Evolutionary conservation across 1,140 invertebrate genomes (phyloP), one percentile per base, ranked within the genome.

Genomic region (Diabrotica virgifera): DNA sequence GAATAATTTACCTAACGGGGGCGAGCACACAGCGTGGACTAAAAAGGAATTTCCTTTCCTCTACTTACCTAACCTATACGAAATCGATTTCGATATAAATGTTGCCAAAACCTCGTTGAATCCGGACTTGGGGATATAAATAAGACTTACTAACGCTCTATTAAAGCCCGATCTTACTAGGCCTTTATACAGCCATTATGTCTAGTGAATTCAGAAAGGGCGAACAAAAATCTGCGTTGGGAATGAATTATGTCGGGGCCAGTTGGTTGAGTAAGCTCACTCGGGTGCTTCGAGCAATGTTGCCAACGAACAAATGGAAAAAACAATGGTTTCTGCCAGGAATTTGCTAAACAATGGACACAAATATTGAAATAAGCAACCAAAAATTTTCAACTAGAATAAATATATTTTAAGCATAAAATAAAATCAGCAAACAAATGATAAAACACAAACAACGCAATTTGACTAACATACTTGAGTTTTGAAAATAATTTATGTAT

Each of bases 61-160:
- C 8, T 46, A 46, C 40, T 46, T n/a, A 46, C 40, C 8, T 46
- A 46, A 46, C 40, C 40, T 46, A 46, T 46, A n/a, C 40, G n/a
- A 46, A 46, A 46, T 46, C 40, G 40, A 46, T 46, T 46, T n/a
- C n/a, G n/a, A n/a, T 46, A 46, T 46, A 46, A 46, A 46, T 46
- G 40, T 46, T 55, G 53, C 53, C 51, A 52, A 7, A 52, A 52
- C 13, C 10, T 11, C 35, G 53, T 24, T 35, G 53, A 14, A 55
- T 14, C 53, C n/a, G 10, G 40, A 46, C 40, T 46, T 46, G 8
- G 40, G 53, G 14, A 55, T 11, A 55, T 55, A 55, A 55, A 55
- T 55, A 55, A 55, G 35, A 12, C 13, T 55, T 55, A 55, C 53
- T 55, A 35, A 55, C 53, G 53, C 53, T 55, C 14, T 55, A 35